Evolutionary conservation across 2,888 invertebrate genomes (phyloP).

Genomic region (Dynastes hyllus): DNA sequence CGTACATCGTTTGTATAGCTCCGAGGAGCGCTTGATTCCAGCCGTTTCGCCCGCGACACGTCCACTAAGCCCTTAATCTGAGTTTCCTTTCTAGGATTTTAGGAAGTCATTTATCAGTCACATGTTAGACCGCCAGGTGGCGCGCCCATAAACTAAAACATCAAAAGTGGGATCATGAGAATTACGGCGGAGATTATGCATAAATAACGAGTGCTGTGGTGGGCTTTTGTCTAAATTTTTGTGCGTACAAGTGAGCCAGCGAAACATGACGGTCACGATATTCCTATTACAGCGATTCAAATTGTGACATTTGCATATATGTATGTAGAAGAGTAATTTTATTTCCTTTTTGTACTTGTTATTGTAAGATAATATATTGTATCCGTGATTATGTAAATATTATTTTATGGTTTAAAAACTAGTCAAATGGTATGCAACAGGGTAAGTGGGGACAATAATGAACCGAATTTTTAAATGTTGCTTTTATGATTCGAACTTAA

Average conservation of each 20-base stretch:
- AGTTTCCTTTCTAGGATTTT: conserved; percentile 70
- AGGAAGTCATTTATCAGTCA: conserved; percentile 71
- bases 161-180: conserved; percentile 61
- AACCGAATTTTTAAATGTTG: too few species aligned
- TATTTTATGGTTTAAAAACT: too few species aligned
- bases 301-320: background rate
- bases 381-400: too few species aligned
- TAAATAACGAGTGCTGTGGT: conserved; percentile 31
- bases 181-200: conserved; percentile 58
- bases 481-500: too few species aligned
- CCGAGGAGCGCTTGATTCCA: conserved; percentile 63
- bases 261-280: background rate
- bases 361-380: too few species aligned
- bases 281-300: background rate
- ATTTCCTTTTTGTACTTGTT: background rate
- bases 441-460: too few species aligned
- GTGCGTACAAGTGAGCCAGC: background rate
- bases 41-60: conserved; percentile 67
- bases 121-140: conserved; percentile 69
- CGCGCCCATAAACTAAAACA: conserved; percentile 65
- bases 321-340: background rate
- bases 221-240: conserved; percentile 27
- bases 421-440: too few species aligned
- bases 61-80: conserved; percentile 70
- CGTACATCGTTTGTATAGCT: conserved; percentile 52